phyloP scores from a whole-genome alignment of 2,888 invertebrate genomes.

The Agriopis leucophaearia region DNA sequence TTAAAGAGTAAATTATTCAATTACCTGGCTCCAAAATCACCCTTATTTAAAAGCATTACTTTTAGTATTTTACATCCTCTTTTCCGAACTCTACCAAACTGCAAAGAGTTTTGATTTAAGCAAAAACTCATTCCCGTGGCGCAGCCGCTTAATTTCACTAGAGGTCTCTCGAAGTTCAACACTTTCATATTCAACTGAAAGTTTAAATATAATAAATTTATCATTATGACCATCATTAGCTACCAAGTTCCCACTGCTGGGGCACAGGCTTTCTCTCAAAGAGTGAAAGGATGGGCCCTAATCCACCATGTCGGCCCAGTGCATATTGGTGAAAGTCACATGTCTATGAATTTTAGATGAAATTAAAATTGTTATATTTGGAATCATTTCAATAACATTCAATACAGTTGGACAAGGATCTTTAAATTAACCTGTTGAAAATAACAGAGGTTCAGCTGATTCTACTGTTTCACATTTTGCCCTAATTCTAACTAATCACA shows the following conservation, averaged over 20 bases:
- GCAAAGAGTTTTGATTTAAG: constrained; percentile 76
- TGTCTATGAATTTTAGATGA: no score
- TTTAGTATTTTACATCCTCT: constrained; percentile 76
- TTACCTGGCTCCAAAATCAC: constrained; percentile 78
- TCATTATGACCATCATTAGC: no score
- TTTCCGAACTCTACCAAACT: constrained; percentile 79
- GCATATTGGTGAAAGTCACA: no score
- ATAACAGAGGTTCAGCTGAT: neutral
- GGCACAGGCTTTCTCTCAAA: no score
- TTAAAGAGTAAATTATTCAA: neutral
- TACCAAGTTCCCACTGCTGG: no score
- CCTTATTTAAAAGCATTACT: constrained; percentile 78
- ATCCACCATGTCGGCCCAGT: no score
- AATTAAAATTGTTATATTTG: neutral
- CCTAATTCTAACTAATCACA: no score
- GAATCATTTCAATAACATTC: neutral
- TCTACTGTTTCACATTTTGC: neutral
- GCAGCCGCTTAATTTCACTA: constrained; percentile 74
- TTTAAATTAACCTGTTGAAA: neutral
- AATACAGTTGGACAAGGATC: neutral
- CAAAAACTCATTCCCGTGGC: constrained; percentile 77
- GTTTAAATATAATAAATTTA: no score
- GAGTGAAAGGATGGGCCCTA: no score
- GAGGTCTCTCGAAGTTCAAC: constrained; percentile 69
- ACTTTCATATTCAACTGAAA: constrained; percentile 78